These are phyloP conservation scores for Chiloscyllium punctatum DNA, from an alignment of 2,797 vertebrate genomes.

Conservation along the genomic window DNA sequence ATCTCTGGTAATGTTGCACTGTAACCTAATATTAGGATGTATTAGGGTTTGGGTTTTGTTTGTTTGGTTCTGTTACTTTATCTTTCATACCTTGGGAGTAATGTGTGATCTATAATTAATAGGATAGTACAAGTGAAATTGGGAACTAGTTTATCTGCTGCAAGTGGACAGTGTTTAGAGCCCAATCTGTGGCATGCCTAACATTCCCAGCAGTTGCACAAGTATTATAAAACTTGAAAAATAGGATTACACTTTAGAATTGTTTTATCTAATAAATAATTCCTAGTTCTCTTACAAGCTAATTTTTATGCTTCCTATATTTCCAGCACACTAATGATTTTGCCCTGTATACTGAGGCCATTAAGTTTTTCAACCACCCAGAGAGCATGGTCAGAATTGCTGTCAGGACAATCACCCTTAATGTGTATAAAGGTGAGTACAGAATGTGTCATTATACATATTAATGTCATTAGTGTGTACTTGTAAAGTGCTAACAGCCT, in stretches of 20 bases:
- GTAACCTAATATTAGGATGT: not conserved
- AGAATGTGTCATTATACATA: not conserved
- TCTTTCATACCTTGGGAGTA: not conserved
- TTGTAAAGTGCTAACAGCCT: not conserved
- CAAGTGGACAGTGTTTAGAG: not conserved
- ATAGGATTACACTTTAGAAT: not conserved
- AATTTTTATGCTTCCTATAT: constrained; percentile 58
- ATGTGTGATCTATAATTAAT: not conserved
- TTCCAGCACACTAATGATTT: constrained; percentile 98
- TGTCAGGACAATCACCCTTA: constrained; percentile 95
- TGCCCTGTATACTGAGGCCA: constrained; percentile 98
- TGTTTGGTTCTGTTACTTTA: not conserved
- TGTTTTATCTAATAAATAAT: not conserved
- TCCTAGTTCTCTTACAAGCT: not conserved
- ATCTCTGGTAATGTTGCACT: not conserved
- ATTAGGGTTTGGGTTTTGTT: not conserved
- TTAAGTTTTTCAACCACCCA: constrained; percentile 99
- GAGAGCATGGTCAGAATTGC: constrained; percentile 99
- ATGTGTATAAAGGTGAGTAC: constrained; percentile 95
- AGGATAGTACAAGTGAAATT: not conserved
- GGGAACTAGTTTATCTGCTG: not conserved
- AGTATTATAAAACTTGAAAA: not conserved
- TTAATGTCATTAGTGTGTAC: not conserved
- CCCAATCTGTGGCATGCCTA: not conserved
- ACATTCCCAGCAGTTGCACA: not conserved